phyloP scores from a whole-genome alignment of 2,888 invertebrate genomes.

The Bombylius major region DNA sequence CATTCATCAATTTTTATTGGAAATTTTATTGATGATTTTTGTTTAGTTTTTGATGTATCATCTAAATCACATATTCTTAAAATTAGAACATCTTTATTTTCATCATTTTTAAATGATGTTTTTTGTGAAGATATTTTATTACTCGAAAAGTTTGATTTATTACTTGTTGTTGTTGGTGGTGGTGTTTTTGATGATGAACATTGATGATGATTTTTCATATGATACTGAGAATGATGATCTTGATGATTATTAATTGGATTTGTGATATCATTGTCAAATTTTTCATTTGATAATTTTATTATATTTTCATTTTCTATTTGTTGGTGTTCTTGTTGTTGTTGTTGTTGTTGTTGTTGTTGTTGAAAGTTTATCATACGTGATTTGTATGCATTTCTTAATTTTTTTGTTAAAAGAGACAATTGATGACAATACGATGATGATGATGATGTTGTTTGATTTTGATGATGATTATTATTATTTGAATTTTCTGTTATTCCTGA shows the following conservation, averaged over 20 bases:
- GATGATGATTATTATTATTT: not conserved
- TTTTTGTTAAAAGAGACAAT: slow-evolving; percentile 10
- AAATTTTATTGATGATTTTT: no score
- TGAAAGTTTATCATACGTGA: slow-evolving; percentile 4
- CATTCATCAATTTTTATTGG: no score
- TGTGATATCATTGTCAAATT: not conserved
- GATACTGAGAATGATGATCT: not conserved
- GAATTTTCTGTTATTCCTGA: no score
- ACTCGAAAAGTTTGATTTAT: slow-evolving; percentile 1
- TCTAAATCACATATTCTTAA: slow-evolving; percentile 17
- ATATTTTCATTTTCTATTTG: not conserved
- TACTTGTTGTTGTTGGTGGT: not conserved
- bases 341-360: not conserved
- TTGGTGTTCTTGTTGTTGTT: no score
- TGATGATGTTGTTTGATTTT: not conserved
- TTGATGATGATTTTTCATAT: slow-evolving; percentile 2
- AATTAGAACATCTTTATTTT: slow-evolving; percentile 14
- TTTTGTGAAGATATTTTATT: no score
- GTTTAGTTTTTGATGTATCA: slow-evolving; percentile 8
- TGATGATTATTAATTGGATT: not conserved
- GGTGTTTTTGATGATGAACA: not conserved
- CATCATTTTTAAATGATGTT: slow-evolving; percentile 3
- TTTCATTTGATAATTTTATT: no score
- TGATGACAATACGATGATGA: slow-evolving; percentile 8
- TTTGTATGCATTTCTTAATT: slow-evolving; percentile 13